Evolutionary conservation across 1,140 invertebrate species (phyloP), one percentile per base, ranked within the genome.

Genomic region (Drosophila parvula): DNA sequence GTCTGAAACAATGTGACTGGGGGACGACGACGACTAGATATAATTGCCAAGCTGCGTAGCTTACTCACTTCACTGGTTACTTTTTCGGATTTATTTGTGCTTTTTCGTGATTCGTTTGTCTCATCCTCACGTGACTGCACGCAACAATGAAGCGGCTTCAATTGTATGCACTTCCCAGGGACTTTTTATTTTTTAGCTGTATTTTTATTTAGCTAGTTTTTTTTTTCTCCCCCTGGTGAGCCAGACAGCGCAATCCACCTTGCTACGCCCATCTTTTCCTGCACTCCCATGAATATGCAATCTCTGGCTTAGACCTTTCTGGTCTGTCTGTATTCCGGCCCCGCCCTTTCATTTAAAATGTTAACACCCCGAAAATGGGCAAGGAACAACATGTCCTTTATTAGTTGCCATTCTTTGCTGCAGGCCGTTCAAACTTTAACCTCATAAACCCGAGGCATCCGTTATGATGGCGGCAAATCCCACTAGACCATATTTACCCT

Each of bases 21-120:
- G 47, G 47, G 45, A 47, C 43, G n/a, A 50, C 47, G 22, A 28
- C 45, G 22, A 59, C 62, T 76, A 68, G 48, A 77, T 77, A 77
- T 77, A 77, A 77, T 77, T 77, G 74, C 74, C 74, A 60, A 68
- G 62, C 74, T 77, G 73, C 62, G 74, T 77, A 77, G 73, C 74
- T 76, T 55, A 76, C 55, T 77, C 74, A 77, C 74, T 76, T 76
- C 50, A 40, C 36, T 50, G 32, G 36, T 5, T 34, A 36, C 10
- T 34, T 55, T 73, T 38, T 51, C 18, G 45, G 36, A 55, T 65
- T 57, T 50, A 68, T 70, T 68, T 58, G 34, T 50, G 58, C 44
- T 43, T 57, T 65, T 53, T 43, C 22, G 28, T 38, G 28, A 64
- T 44, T 51, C 3, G 50, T 36, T 47, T 63, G 57, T 44, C 8